phyloP scores from a whole-genome alignment of 2,113 vertebrate genomes.

The Pollachius pollachius region DNA sequence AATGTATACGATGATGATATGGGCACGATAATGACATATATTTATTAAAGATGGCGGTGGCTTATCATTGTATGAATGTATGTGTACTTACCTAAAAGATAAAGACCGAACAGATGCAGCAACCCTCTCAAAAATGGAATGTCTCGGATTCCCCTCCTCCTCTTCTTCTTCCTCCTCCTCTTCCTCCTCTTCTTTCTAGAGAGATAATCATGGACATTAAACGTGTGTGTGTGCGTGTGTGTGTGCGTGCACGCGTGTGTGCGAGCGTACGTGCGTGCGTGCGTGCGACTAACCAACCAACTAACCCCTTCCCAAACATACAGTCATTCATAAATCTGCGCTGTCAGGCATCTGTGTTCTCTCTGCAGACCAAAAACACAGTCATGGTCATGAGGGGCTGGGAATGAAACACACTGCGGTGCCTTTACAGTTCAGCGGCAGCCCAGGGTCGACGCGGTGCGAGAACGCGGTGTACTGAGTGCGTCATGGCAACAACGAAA shows the following conservation, averaged over 20 bases:
- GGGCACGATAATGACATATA: no score
- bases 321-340: conserved; percentile 24
- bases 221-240: background rate
- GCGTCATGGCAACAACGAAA: no score
- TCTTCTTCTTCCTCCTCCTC: conserved; percentile 35
- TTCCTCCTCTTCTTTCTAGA: conserved; percentile 30
- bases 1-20: no score
- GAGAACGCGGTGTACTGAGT: no score
- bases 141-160: conserved; percentile 45
- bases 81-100: conserved; percentile 67
- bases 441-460: no score
- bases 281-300: background rate
- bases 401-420: conserved; percentile 16
- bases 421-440: background rate
- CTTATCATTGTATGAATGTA: no score
- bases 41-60: no score
- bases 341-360: conserved; percentile 26
- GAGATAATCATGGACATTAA: conserved; percentile 13
- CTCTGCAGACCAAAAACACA: conserved; percentile 23
- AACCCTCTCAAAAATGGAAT: conserved; percentile 66
- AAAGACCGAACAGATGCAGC: conserved; percentile 69
- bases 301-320: conserved; percentile 1
- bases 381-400: conserved; percentile 37
- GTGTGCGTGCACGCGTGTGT: conserved; percentile 1
- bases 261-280: no score